Conservation (phyloP, 2,113 vertebrate species). For the Periophthalmus modestus region DNA sequence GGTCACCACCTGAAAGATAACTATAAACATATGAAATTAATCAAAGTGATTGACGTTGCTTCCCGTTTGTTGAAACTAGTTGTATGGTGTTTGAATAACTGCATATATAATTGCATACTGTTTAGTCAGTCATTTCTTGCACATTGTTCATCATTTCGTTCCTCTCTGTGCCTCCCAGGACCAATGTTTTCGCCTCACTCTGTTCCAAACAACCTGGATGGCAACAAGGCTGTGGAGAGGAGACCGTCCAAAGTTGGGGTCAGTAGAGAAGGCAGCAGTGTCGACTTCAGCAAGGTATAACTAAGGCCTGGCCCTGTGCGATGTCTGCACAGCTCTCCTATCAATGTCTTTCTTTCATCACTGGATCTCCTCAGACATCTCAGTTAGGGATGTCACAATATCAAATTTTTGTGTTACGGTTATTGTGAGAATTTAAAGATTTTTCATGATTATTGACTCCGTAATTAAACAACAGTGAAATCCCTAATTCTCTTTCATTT, state of each 20-base stretch:
- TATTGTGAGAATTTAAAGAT: background rate
- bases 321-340: conserved; percentile 28
- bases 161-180: conserved; percentile 70
- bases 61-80: background rate
- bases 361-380: conserved; percentile 40
- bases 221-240: conserved; percentile 81
- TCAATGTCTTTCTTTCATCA: conserved; percentile 32
- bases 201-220: conserved; percentile 86
- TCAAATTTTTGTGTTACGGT: background rate
- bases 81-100: background rate
- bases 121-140: conserved; percentile 13
- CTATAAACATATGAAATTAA: background rate
- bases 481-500: background rate
- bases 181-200: conserved; percentile 86
- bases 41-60: background rate
- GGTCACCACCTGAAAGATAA: background rate
- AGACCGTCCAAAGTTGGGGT: conserved; percentile 84
- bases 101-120: background rate
- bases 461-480: background rate
- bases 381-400: conserved; percentile 2
- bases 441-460: background rate
- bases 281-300: conserved; percentile 94
- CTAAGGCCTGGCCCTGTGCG: conserved; percentile 34
- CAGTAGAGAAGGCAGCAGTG: conserved; percentile 94
- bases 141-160: conserved; percentile 24